These are phyloP conservation scores for Excalfactoria chinensis DNA, from an alignment of 2,113 vertebrate genomes.

Conservation along the genomic window DNA sequence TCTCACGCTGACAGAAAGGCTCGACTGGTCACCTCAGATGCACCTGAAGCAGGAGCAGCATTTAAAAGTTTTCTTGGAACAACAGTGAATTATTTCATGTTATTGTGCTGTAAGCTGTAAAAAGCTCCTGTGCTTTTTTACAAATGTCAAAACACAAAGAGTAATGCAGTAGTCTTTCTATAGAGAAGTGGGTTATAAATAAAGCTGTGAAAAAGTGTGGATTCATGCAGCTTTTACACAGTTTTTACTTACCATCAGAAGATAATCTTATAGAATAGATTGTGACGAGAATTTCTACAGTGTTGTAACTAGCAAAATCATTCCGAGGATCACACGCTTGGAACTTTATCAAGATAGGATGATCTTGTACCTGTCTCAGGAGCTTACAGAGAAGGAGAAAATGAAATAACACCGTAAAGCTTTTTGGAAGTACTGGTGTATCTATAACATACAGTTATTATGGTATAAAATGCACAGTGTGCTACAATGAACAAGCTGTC, in stretches of 20 bases:
- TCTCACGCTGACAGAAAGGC: background rate
- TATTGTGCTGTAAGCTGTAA: background rate
- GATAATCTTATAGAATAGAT: background rate
- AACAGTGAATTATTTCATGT: background rate
- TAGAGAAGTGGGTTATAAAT: background rate
- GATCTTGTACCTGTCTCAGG: background rate
- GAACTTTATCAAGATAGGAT: background rate
- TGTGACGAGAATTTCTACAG: background rate
- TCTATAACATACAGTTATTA: background rate
- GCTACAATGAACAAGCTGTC: background rate
- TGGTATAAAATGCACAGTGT: background rate
- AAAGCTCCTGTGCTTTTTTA: background rate
- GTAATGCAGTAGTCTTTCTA: background rate
- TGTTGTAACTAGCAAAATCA: background rate
- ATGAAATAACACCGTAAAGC: background rate
- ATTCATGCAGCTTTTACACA: background rate
- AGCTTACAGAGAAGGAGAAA: background rate
- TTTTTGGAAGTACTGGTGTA: background rate
- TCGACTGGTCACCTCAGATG: background rate
- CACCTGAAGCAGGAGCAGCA: background rate
- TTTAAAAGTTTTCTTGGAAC: slow-evolving; percentile 13
- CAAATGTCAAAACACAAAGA: slow-evolving; percentile 22
- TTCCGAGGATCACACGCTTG: accelerated
- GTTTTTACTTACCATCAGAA: slow-evolving; percentile 25
- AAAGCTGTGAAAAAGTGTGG: background rate